These are phyloP conservation scores for Hyalella azteca DNA, from an alignment of 2,888 invertebrate genomes.

Conservation along the genomic window DNA sequence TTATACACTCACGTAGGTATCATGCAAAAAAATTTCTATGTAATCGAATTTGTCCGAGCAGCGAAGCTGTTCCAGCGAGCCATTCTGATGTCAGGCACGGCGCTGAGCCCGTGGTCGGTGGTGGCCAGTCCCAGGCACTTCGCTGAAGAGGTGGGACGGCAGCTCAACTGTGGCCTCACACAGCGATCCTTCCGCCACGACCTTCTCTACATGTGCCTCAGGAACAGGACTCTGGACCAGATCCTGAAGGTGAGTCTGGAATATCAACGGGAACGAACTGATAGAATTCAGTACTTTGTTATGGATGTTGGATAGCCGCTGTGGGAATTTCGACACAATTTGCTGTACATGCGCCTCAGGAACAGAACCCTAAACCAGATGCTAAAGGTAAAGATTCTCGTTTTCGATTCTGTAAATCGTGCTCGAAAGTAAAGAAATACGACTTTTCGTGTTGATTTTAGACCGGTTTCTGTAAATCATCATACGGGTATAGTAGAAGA, in stretches of 20 bases:
- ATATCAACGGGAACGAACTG: too few species aligned
- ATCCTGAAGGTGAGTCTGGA: constrained; percentile 45
- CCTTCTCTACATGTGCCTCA: constrained; percentile 48
- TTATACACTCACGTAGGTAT: too few species aligned
- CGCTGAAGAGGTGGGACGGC: constrained; percentile 71
- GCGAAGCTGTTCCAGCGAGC: constrained; percentile 61
- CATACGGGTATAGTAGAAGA: too few species aligned
- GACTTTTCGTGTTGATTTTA: constrained; percentile 66
- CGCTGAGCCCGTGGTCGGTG: constrained; percentile 68
- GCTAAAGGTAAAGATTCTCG: too few species aligned
- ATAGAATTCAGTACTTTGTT: constrained; percentile 61
- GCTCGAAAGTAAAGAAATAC: too few species aligned
- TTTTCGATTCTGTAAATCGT: too few species aligned
- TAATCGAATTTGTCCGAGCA: not conserved
- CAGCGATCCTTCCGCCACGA: constrained; percentile 49
- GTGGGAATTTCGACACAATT: constrained; percentile 46
- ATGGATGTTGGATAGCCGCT: constrained; percentile 75
- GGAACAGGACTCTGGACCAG: constrained; percentile 49
- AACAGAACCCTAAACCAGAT: constrained; percentile 51
- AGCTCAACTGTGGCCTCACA: constrained; percentile 70
- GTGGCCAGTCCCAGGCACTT: constrained; percentile 69
- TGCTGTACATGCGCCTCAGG: constrained; percentile 49
- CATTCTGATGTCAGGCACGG: constrained; percentile 62
- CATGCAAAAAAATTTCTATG: not conserved
- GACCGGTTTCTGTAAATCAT: constrained; percentile 68